Base-by-base conservation (phyloP, 2,113 vertebrate species). In the Scomber scombrus region DNA sequence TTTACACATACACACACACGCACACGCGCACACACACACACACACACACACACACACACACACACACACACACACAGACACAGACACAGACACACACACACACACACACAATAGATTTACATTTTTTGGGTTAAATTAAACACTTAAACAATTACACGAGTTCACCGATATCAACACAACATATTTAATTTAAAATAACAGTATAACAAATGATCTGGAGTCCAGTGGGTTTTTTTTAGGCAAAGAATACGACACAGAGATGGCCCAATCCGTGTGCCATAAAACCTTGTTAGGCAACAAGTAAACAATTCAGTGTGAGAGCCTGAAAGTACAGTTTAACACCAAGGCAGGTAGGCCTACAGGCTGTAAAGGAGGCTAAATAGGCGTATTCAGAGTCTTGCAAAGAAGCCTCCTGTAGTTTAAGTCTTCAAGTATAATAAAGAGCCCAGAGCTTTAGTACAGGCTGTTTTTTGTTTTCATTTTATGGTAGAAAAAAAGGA, bases 261-360 rank as follows among this genome's bases (percentile, higher is more conserved):
- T 80, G 52, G 68, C 66, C 88, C 76, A 84, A 71, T 86, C 65
- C 64, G 47, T 23, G 52, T 26, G 71, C 80, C 85, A 89, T 88
- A 92, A 93, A 91, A 85, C 61, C 75, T 61, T 49, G 71, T 75
- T 68, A 88, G 86, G 90, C 88, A 90, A 87, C 86, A 88, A 92
- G 90, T 83, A 85, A 91, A 92, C 92, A 91, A 85, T 89, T 75
- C 52, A 78, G 84, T 70, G 63, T 84, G 82, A 78, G 82, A 70
- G 72, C 63, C 54, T 80, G 67, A 77, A 80, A 66, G 82, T 84
- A 85, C 71, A 88, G 78, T 90, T 86, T 77, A 86, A 86, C 63
- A 64, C 79, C 89, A 84, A 81, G 75, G 80, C 90, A 93, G 91
- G 88, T 90, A 90, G 67, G 75, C 80, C 75, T 49, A 7, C 12